A percentile compares a stretch with the other conserved stretches of the same genome.
These are phyloP conservation scores for Silurus glanis DNA, from an alignment of 2,113 vertebrate genomes.

Conservation along the genomic window DNA sequence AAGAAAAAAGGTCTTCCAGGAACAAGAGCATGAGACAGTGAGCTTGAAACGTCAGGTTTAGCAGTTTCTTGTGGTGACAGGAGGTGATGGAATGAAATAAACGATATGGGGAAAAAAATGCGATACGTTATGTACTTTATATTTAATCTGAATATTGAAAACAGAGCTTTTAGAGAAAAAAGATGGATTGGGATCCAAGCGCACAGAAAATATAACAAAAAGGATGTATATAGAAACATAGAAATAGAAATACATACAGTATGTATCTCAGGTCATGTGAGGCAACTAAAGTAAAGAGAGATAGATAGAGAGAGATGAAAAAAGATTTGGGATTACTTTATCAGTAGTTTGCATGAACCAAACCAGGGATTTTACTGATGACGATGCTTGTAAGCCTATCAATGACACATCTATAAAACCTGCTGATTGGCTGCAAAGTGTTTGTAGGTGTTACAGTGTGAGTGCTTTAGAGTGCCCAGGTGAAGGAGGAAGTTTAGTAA, in stretches of 20 bases:
- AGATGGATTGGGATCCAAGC: not conserved
- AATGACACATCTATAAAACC: not conserved
- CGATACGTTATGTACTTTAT: not conserved
- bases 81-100: not conserved
- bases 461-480: not conserved
- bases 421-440: not conserved
- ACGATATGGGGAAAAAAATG: not conserved
- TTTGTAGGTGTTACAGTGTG: not conserved
- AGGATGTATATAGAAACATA: not conserved
- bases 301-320: not conserved
- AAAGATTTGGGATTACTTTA: not conserved
- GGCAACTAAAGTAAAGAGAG: not conserved
- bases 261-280: not conserved
- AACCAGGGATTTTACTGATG: not conserved
- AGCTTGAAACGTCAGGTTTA: not conserved
- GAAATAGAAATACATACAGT: not conserved
- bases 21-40: not conserved
- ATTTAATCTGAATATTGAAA: not conserved
- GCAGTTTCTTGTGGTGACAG: too few species aligned
- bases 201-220: not conserved
- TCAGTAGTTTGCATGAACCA: not conserved
- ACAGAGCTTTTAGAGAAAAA: not conserved
- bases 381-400: not conserved
- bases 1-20: not conserved
- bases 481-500: slow-evolving; percentile 42